These are phyloP conservation scores for Rhagoletis zephyria DNA, from an alignment of 1,140 invertebrate genomes.

Conservation along the genomic window DNA sequence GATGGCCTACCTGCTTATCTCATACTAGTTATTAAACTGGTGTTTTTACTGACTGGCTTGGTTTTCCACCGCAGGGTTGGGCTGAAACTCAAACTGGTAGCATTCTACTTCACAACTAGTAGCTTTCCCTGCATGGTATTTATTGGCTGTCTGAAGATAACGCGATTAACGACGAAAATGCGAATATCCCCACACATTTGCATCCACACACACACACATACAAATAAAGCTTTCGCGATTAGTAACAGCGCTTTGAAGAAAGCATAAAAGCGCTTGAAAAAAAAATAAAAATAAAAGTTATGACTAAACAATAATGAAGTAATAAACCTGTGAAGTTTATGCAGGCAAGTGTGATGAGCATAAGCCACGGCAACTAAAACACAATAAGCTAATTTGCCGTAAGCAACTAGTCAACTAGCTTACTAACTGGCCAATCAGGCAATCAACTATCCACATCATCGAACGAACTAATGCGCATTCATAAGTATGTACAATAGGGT, in stretches of 20 bases:
- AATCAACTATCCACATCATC: background rate
- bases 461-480: too few relatives aligned
- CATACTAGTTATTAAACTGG: too few relatives aligned
- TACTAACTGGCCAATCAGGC: slow-evolving; percentile 21
- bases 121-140: background rate
- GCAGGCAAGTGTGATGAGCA: background rate
- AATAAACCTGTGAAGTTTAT: slow-evolving; percentile 43
- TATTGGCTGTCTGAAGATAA: slow-evolving; percentile 28
- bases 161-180: background rate
- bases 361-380: background rate
- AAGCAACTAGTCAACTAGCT: background rate
- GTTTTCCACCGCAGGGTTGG: too few relatives aligned
- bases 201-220: background rate
- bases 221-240: background rate
- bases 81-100: too few relatives aligned
- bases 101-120: too few relatives aligned
- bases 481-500: too few relatives aligned
- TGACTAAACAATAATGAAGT: slow-evolving; percentile 47
- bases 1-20: too few relatives aligned
- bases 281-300: background rate
- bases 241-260: background rate
- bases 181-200: background rate
- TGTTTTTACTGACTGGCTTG: too few relatives aligned
- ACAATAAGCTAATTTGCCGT: background rate
- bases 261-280: slow-evolving; percentile 5